Conservation (phyloP, 2,113 vertebrate species). For the Eulemur rufifrons region DNA sequence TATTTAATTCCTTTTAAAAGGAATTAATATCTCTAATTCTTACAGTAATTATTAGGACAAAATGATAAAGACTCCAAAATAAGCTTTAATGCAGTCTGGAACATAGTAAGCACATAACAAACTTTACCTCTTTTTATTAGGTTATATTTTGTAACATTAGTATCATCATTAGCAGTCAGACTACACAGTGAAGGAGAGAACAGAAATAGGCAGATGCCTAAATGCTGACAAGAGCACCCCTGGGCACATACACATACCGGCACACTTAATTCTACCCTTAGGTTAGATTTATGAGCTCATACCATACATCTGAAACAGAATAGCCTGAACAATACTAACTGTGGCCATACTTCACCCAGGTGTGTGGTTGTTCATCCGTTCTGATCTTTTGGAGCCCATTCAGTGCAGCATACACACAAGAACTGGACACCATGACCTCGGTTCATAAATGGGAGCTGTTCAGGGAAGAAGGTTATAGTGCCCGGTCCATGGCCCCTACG, state of each 20-base stretch:
- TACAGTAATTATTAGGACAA: not conserved
- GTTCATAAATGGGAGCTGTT: not conserved
- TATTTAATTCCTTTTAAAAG: not conserved
- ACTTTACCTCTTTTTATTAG: not conserved
- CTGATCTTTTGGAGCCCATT: not conserved
- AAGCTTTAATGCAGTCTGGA: not conserved
- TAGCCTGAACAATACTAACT: not conserved
- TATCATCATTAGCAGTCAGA: not conserved
- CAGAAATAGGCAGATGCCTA: not conserved
- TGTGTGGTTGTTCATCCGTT: not conserved
- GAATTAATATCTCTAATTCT: not conserved
- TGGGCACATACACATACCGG: rapidly evolving
- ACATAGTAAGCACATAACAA: not conserved
- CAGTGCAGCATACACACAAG: not conserved
- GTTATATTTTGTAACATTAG: not conserved
- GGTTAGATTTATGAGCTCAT: not conserved
- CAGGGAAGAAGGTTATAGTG: not conserved
- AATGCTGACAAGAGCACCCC: not conserved
- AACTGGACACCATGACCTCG: not conserved
- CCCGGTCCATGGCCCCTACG: not conserved
- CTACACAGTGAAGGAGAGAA: not conserved
- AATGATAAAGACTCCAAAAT: not conserved
- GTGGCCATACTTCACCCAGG: not conserved
- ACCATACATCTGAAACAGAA: not conserved
- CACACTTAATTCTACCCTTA: not conserved